Percentiles rank a stretch among this genome's conserved stretches.
Conservation (phyloP, 2,888 invertebrate genomes). For the Lampropteryx suffumata region DNA sequence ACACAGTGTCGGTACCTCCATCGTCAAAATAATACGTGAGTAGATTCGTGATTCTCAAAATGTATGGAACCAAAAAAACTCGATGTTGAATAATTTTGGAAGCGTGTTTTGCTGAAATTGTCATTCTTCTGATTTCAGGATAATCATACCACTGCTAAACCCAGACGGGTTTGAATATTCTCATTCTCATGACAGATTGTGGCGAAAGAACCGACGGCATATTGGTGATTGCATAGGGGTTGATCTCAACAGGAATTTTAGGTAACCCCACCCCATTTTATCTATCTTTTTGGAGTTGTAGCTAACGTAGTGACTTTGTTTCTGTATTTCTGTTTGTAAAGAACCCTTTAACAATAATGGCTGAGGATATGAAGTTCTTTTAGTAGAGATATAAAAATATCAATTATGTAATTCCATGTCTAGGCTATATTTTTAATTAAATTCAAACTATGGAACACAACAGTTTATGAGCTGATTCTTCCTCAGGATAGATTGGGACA, state of each 20-base stretch:
- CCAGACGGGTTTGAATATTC: slow-evolving; percentile 93
- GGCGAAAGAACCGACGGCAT: slow-evolving; percentile 86
- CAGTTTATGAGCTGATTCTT: neutral
- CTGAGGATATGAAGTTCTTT: too few relatives aligned
- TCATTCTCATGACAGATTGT: slow-evolving; percentile 87
- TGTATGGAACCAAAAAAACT: too few relatives aligned
- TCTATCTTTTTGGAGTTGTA: neutral
- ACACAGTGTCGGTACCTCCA: too few relatives aligned
- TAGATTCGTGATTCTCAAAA: too few relatives aligned
- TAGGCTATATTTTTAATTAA: too few relatives aligned
- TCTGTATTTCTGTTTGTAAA: too few relatives aligned
- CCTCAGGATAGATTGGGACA: slow-evolving; percentile 42
- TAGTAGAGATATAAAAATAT: too few relatives aligned
- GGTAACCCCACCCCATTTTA: slow-evolving; percentile 48
- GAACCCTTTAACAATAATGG: too few relatives aligned
- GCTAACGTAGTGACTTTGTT: neutral
- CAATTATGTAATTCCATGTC: too few relatives aligned
- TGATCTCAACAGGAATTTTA: slow-evolving; percentile 92
- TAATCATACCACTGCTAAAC: slow-evolving; percentile 85
- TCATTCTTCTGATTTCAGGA: slow-evolving; percentile 15
- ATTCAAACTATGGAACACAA: neutral
- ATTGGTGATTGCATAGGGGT: slow-evolving; percentile 79
- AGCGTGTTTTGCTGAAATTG: neutral
- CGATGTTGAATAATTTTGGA: too few relatives aligned
- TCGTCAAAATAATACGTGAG: too few relatives aligned